Evolutionary conservation across 2,888 invertebrate species (phyloP), one percentile per base, ranked within the genome.

Genomic region (Nymphalis c-album): DNA sequence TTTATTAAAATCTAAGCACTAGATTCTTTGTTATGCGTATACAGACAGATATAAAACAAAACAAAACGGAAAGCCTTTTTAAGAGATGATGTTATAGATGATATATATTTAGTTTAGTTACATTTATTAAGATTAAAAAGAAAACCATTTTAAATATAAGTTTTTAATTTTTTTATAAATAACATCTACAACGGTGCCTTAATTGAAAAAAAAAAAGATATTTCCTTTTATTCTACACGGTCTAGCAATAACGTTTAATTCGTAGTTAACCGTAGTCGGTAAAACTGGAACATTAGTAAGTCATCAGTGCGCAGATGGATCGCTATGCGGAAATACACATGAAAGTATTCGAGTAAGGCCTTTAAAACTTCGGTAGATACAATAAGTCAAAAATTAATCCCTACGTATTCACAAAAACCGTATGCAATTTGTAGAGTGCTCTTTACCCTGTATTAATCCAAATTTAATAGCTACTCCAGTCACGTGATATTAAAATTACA

Each of bases 381-480:
- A n/a, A n/a, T 81, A 83, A 69, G 79, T 75, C 75, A 78, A 84
- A n/a, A 83, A 84, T 87, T 84, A 86, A 83, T 80, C 79, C 75
- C 72, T 45, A 51, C 74, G 75, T 76, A 79, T 82, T 82, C 80
- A 78, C 80, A 74, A 75, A 77, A 70, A 75, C 74, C 75, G 79
- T 75, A 74, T 81, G 79, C 83, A 84, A 79, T 84, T 81, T 81
- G 80, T 82, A 82, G 45, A 60, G 31, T 80, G 75, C 76, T 74
- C 70, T 75, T 74, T 77, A 78, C 79, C 76, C 78, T 77, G 31
- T 75, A 73, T 80, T 77, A 78, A 77, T 73, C 73, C 68, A 71
- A 62, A 57, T 67, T 63, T 65, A 71, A 75, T 69, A 45, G 53
- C 70, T 60, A 69, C 64, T 64, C 71, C 72, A 18, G n/a, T 57